Evolutionary conservation across 2,888 invertebrate genomes (phyloP), one percentile per base, ranked within the genome.

Genomic region (Athripsodes cinereus): DNA sequence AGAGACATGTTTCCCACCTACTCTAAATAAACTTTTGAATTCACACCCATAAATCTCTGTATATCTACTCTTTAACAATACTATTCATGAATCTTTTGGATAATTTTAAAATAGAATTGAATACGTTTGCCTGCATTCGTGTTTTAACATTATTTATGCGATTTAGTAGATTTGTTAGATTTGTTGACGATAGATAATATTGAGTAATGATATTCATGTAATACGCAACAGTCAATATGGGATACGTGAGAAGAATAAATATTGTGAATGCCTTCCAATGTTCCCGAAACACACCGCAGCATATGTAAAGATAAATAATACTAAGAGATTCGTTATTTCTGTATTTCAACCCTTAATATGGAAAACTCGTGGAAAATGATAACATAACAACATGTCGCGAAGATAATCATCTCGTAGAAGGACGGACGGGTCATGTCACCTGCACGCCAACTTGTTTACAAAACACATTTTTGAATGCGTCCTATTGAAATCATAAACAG

Each of bases 351-450:
- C 40, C 40, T 13, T 2, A n/a, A 40, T 40, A 16, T 40, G 13
- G 40, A 16, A 40, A 13, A 40, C 40, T 13, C 40, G 16, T 8
- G 26, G 26, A 40, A 40, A 40, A 40, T 40, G 40, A 40, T 16
- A 40, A 40, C 40, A 16, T 40, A 40, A 40, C 40, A 40, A 40
- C 40, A 40, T 40, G 40, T 40, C 40, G 8, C 13, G 13, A 40
- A 40, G 40, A 40, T 16, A 40, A 40, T 40, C 40, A 26, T 26
- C 26, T 26, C 10, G 44, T 19, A 21, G 47, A 47, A 21, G 47
- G 50, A 50, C 22, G 50, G 49, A 35, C 22, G 50, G 49, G 50
- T 13, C 35, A 34, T 48, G 55, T 55, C 55, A 50, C 19, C 18
- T 22, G 50, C 55, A 55, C 47, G 40, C 40, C 20, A 22, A 49